A percentile compares a stretch with the other conserved stretches of the same genome.
Conservation (phyloP, 2,797 vertebrate species). For the Odontamblyopus lacepedii region DNA sequence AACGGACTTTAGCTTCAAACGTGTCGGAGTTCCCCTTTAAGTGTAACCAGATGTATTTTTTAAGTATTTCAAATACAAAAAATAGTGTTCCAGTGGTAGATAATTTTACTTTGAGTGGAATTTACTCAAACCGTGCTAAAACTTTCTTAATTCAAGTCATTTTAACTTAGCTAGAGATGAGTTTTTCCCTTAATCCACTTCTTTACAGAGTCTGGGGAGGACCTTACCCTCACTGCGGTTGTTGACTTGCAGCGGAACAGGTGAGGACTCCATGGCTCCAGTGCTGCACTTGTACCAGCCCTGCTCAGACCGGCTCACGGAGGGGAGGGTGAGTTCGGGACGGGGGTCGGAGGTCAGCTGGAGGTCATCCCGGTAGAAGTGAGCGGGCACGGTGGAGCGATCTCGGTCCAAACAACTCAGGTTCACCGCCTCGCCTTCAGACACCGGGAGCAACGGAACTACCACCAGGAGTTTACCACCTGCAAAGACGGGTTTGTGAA, state of each 20-base stretch:
- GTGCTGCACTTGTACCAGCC: background rate
- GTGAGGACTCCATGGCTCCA: rapidly evolving
- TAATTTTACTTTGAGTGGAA: no score
- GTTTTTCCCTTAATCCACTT: no score
- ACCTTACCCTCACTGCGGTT: conserved; percentile 1
- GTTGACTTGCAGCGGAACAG: conserved; percentile 12
- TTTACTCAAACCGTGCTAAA: no score
- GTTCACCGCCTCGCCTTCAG: background rate
- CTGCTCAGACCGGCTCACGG: background rate
- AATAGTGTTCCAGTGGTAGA: no score
- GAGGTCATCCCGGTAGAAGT: conserved; percentile 9
- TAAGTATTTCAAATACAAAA: no score
- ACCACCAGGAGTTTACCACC: conserved; percentile 21
- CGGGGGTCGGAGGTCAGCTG: background rate
- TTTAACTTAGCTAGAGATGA: no score
- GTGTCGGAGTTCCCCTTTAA: no score
- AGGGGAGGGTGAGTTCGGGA: background rate
- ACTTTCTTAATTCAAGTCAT: no score
- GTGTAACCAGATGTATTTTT: no score
- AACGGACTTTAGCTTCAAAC: no score
- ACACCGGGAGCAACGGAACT: conserved; percentile 19
- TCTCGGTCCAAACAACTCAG: conserved; percentile 13
- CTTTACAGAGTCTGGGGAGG: no score
- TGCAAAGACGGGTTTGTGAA: background rate
- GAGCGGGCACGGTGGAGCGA: rapidly evolving